Percentiles rank a stretch among this genome's conserved stretches.
Conservation (phyloP, 2,888 invertebrate genomes). For the Dolichomitus sp. region DNA sequence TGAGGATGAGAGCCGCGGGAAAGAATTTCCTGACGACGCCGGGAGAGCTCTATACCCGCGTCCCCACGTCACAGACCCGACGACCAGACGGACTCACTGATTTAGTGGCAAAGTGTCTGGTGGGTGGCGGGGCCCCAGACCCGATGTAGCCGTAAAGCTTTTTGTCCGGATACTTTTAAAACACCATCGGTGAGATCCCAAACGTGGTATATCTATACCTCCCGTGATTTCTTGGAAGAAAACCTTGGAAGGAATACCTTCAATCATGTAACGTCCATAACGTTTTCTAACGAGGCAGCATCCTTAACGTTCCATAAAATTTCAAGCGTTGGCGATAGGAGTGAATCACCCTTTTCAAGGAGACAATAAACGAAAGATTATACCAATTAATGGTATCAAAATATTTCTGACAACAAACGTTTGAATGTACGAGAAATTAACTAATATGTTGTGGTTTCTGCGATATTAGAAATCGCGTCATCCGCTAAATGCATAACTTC, state of each 20-base stretch:
- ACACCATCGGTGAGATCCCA: constrained; percentile 52
- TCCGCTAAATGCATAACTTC: too few relatives aligned
- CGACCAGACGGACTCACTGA: constrained; percentile 56
- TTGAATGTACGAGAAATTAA: too few relatives aligned
- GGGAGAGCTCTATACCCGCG: constrained; percentile 8
- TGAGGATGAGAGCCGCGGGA: constrained; percentile 42
- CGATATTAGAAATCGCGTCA: too few relatives aligned
- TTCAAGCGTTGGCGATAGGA: not conserved
- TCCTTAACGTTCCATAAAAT: not conserved
- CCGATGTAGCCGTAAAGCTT: constrained; percentile 61
- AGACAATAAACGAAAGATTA: not conserved
- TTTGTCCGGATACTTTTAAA: constrained; percentile 61
- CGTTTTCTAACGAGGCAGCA: not conserved
- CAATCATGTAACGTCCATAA: constrained; percentile 1
- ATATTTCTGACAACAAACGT: too few relatives aligned
- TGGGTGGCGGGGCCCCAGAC: constrained; percentile 56
- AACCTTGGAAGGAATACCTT: not conserved
- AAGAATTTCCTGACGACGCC: constrained; percentile 60
- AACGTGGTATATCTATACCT: constrained; percentile 15
- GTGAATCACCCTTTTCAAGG: not conserved
- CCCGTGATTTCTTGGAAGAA: constrained; percentile 38
- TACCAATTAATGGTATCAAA: too few relatives aligned
- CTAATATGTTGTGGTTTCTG: too few relatives aligned
- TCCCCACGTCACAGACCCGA: constrained; percentile 20
- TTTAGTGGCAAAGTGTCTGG: constrained; percentile 65